Evolutionary conservation across 2,113 vertebrate species (phyloP), one percentile per base, ranked within the genome.

Genomic region (Hymenochirus boettgeri): DNA sequence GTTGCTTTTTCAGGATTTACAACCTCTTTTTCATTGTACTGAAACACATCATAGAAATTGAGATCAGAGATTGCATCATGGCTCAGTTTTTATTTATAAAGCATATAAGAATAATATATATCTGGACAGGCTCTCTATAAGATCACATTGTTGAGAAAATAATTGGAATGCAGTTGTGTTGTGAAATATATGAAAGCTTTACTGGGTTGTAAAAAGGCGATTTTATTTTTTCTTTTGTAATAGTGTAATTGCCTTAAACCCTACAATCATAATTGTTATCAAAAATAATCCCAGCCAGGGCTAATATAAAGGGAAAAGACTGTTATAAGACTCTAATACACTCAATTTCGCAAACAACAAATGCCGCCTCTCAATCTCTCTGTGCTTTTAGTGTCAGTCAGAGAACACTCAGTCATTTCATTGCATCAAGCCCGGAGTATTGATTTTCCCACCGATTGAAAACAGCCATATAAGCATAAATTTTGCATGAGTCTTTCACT

Each of bases 401-500:
- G 91, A 91, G 91, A 93, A 91, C 91, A 90, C 93, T 96, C 94
- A 89, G 91, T 95, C 92, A 93, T 94, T 92, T 92, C 88, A 85
- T 89, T 80, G 88, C 93, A 94, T 94, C 93, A 90, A 90, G 87
- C 90, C 88, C 88, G 84, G 90, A 86, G 90, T 97, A 97, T 98
- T 94, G 95, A 98, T 97, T 96, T 95, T 96, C 91, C 92, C 91
- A 88, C 92, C 90, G 92, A 91, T 92, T 93, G 93, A 95, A 95
- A n/a, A 92, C 91, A 92, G 93, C 92, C 91, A 86, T 92, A 94
- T 93, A 94, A 96, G 93, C 95, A 98, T 99, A 96, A 92, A 99
- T 99, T 98, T 97, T 98, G 93, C 94, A 98, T 99, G 94, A 98
- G 91, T 90, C 92, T 93, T 89, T 95, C 92, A 92, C 93, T 92